A percentile compares a stretch with the other conserved stretches of the same genome.
Evolutionary conservation across 2,113 vertebrate genomes (phyloP).

Genomic region (Sitta europaea): DNA sequence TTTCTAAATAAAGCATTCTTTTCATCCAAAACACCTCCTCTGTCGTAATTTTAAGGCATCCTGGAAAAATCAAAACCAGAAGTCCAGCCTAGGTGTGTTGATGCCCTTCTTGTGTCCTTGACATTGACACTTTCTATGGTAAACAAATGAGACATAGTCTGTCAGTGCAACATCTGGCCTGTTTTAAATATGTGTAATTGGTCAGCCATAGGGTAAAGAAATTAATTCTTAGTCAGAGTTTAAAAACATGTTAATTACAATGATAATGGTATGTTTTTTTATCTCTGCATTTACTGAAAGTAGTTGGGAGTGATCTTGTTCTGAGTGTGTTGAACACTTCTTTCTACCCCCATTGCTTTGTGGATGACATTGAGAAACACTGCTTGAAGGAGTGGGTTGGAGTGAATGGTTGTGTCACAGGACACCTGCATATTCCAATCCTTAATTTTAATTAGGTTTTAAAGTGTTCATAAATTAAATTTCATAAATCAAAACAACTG

Average conservation of each 20-base stretch:
- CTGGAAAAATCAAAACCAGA: neutral
- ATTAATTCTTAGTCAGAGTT: neutral
- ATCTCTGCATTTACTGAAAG: neutral
- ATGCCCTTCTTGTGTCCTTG: neutral
- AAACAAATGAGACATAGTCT: neutral
- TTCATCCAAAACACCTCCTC: neutral
- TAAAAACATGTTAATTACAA: neutral
- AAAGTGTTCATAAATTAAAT: neutral
- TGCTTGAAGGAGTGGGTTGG: neutral
- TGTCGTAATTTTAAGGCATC: neutral
- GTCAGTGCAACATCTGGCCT: neutral
- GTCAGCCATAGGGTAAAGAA: neutral
- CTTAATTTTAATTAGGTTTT: neutral
- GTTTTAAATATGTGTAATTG: neutral
- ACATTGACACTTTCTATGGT: neutral
- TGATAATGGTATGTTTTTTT: neutral
- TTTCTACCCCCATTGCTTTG: accelerated
- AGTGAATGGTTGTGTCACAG: neutral
- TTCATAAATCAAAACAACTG: neutral
- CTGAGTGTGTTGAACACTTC: neutral
- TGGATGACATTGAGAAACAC: neutral
- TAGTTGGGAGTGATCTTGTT: neutral
- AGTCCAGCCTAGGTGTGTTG: neutral
- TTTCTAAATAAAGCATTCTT: neutral
- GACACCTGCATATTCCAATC: neutral